phyloP scores from a whole-genome alignment of 2,113 vertebrate species.

The Tenebrosternarchus preto region DNA sequence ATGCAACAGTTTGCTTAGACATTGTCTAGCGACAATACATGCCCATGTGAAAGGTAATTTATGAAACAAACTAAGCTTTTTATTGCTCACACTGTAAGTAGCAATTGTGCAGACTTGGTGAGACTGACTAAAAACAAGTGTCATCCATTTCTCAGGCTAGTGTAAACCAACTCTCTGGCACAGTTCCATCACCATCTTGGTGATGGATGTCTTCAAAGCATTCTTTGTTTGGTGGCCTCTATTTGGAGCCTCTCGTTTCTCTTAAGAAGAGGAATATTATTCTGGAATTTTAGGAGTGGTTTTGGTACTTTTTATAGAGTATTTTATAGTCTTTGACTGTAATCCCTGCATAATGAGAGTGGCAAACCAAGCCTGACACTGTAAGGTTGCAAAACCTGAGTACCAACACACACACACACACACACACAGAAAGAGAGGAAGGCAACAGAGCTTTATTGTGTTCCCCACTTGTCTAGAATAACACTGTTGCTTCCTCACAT shows the following conservation, averaged over 20 bases:
- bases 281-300: conserved; percentile 60
- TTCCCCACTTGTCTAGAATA: conserved; percentile 2
- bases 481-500: conserved; percentile 15
- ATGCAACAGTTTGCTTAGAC: too few relatives aligned
- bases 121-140: conserved; percentile 5
- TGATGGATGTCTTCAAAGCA: conserved; percentile 76
- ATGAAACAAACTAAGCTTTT: too few relatives aligned
- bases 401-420: conserved; percentile 29
- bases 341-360: conserved; percentile 71
- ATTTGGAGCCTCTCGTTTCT: conserved; percentile 61
- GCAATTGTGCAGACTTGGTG: neutral
- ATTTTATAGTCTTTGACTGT: conserved; percentile 64
- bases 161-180: conserved; percentile 61
- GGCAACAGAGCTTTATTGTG: neutral
- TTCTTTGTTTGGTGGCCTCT: conserved; percentile 76
- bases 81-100: too few relatives aligned
- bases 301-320: conserved; percentile 58
- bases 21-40: neutral
- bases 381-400: conserved; percentile 61
- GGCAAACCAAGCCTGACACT: conserved; percentile 52
- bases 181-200: conserved; percentile 60
- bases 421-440: neutral
- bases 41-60: neutral
- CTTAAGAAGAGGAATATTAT: conserved; percentile 58
- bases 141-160: conserved; percentile 55